Conservation (phyloP, 2,113 vertebrate species). For the Psilopsiagon aymara region DNA sequence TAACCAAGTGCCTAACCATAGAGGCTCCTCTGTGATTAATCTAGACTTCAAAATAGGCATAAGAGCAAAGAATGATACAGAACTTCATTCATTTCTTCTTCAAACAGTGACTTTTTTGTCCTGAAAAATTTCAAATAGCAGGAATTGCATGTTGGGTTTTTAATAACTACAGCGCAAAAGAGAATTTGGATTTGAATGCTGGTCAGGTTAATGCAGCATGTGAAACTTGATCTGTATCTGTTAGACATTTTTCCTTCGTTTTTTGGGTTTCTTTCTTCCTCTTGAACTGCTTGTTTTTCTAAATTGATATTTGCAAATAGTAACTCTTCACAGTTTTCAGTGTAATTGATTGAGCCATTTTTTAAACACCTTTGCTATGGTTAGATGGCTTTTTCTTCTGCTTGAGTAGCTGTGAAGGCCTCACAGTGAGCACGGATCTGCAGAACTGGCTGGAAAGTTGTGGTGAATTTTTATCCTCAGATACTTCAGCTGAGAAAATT, state of each 20-base stretch:
- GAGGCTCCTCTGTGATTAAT: not conserved
- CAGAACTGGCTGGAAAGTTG: not conserved
- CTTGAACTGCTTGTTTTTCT: not conserved
- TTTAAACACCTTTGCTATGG: not conserved
- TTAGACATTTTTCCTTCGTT: not conserved
- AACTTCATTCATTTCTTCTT: not conserved
- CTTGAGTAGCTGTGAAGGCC: not conserved
- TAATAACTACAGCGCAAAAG: not conserved
- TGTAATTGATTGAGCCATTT: not conserved
- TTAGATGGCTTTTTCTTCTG: not conserved
- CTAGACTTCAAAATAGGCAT: not conserved
- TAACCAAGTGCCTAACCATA: not conserved
- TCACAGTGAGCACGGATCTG: not conserved
- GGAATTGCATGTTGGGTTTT: rapidly evolving
- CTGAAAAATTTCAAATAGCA: not conserved
- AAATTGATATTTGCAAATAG: not conserved
- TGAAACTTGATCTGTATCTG: not conserved
- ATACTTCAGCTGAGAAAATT: not conserved
- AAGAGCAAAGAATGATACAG: not conserved
- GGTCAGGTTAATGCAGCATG: not conserved
- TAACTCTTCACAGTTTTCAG: not conserved
- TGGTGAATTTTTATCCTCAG: not conserved
- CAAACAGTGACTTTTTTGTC: not conserved
- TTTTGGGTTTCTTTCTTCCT: not conserved
- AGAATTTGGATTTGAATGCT: not conserved